Evolutionary conservation across 2,888 invertebrate species (phyloP), one percentile per base, ranked within the genome.

Genomic region (Parnassius orleans): DNA sequence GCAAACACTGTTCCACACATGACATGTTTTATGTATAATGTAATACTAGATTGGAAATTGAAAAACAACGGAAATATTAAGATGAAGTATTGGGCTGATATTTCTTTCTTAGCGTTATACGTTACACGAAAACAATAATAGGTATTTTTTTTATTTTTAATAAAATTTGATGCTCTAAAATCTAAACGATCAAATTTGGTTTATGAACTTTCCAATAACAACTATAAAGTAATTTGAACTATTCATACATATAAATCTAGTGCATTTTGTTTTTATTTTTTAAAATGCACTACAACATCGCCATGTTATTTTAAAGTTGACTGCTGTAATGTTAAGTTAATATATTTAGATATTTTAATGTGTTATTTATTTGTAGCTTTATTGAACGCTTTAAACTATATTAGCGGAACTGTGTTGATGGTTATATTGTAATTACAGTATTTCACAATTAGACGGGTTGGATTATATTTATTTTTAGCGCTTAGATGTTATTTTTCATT

Each of bases 321-420:
- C 84, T 86, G 86, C 85, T 85, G 67, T 84, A 81, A 88, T 80
- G 91, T 91, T 91, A 90, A 88, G 90, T 91, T 91, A 87, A 90
- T 87, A 86, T 90, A 89, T 87, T 86, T 84, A 81, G 84, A 91
- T 90, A 91, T 90, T 90, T 88, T 91, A 91, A 88, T 81, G 83
- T 86, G 91, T 91, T 91, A 90, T 91, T 91, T 90, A 91, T 90
- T 90, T 87, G 82, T 91, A 90, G 91, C 90, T 90, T 88, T 87
- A 90, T 84, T 74, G 76, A 76, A 81, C 78, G 89, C 89, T 90
- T 89, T 85, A 85, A 87, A 83, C 80, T 78, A 69, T 65, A 69
- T 65, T 81, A 83, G 76, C 76, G 79, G 69, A 73, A 78, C 76
- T 78, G 75, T 71, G 80, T 80, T 84, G 75, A 80, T 71, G 67